Evolutionary conservation across 92 coral and sea anemone genomes (phyloP), one percentile per base, ranked within the genome.

Genomic region (Phymanthus crucifer): DNA sequence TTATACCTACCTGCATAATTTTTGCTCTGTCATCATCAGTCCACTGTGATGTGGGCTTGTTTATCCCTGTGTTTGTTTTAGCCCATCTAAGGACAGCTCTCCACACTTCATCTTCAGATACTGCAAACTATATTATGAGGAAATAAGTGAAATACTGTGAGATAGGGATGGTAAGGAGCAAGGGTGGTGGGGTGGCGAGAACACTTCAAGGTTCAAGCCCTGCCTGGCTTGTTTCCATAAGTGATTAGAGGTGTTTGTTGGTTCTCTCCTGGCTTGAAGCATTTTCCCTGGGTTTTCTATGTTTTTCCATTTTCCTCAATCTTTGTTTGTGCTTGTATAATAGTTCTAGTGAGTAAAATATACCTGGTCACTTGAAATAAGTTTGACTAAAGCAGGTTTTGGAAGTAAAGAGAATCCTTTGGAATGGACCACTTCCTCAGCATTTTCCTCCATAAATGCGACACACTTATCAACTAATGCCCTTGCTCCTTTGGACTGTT

Each of bases 41-140:
- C 97, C 98, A 95, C 67, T 92, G 88, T 50, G 79, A 48, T 19
- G 89, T 84, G 73, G 98, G 93, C 80, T 86, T 86, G 64, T 89
- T 75, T 24, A 90, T 94, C 21, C 93, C 93, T 33, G 89, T 83
- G 58, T 84, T 76, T 67, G 83, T 80, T 75, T 90, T 95, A 16
- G 95, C 93, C 98, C 98, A 95, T 45, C 43, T 72, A 4, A 95
- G 76, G 16, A 93, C 95, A 81, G 98, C 97, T 27, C 92, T 83
- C 98, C 98, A 95, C 36, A 95, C 94, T 38, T 95, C 98, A 76
- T 95, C 97, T 84, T 95, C 98, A 64, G 93, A 87, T 61, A 95
- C 97, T 68, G 93, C 91, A 93, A 95, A 95, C 98, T 95, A 24
- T 52, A 45, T 10, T 2, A 43, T 10, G 48, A 2, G 14, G 48